These are phyloP conservation scores for Scolopax rusticola DNA, from an alignment of 2,797 vertebrate genomes.

Conservation along the genomic window DNA sequence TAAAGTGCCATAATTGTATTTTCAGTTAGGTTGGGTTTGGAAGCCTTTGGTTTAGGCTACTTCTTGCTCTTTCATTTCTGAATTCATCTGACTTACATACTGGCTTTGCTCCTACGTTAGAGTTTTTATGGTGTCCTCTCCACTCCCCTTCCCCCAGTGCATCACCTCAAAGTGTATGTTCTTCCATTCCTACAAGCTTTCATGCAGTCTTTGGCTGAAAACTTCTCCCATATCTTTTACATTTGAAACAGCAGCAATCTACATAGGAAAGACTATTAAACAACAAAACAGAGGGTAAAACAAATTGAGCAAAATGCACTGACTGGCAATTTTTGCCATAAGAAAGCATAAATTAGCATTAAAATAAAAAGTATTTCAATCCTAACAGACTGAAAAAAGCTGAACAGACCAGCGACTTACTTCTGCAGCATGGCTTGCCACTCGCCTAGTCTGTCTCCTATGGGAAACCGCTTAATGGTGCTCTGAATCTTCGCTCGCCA, in stretches of 20 bases:
- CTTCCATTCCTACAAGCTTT: neutral
- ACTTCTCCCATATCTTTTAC: neutral
- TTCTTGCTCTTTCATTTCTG: neutral
- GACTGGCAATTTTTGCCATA: neutral
- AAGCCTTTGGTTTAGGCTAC: neutral
- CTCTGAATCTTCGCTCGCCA: slow-evolving; percentile 96
- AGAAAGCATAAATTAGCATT: neutral
- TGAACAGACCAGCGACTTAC: slow-evolving; percentile 80
- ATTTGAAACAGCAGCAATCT: neutral
- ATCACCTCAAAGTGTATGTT: neutral
- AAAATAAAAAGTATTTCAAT: neutral
- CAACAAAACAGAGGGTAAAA: neutral
- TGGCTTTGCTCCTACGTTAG: neutral
- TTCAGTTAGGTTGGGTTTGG: neutral
- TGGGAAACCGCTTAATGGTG: slow-evolving; percentile 95
- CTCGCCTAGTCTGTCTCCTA: slow-evolving; percentile 94
- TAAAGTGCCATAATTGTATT: neutral
- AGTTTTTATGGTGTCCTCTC: neutral
- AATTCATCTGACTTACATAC: neutral
- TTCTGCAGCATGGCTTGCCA: slow-evolving; percentile 98
- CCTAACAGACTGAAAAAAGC: neutral
- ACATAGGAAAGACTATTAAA: neutral
- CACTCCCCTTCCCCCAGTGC: neutral
- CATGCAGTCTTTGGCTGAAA: neutral
- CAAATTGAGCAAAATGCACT: neutral